Evolutionary conservation across 1,140 invertebrate species (phyloP).

Genomic region (Agraylea sexmaculata): DNA sequence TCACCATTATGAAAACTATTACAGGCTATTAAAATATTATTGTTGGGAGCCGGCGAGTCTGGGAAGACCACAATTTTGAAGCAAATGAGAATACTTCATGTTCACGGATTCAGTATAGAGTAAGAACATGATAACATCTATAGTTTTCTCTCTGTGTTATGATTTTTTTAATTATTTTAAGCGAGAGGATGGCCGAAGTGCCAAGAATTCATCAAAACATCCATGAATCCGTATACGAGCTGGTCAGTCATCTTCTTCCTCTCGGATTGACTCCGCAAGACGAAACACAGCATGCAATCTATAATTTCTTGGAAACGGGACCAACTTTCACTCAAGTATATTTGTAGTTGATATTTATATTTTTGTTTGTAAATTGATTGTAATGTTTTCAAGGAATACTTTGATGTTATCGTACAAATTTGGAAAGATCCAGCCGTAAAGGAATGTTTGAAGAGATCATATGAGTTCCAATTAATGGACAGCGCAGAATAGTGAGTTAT

Average conservation of each 20-base stretch:
- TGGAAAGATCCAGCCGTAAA: slow-evolving; percentile 58
- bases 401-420: slow-evolving; percentile 45
- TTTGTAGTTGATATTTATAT: background rate
- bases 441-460: slow-evolving; percentile 56
- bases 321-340: slow-evolving; percentile 14
- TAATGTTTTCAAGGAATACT: slow-evolving; percentile 49
- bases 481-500: slow-evolving; percentile 65
- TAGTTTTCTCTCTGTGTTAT: background rate
- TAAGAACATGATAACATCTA: slow-evolving; percentile 25
- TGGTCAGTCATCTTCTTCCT: slow-evolving; percentile 8
- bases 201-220: slow-evolving; percentile 16
- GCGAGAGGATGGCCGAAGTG: slow-evolving; percentile 14
- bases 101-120: slow-evolving; percentile 55
- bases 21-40: slow-evolving; percentile 50
- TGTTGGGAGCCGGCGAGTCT: slow-evolving; percentile 55
- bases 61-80: slow-evolving; percentile 73
- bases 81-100: slow-evolving; percentile 71
- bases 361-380: background rate
- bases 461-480: slow-evolving; percentile 70
- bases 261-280: slow-evolving; percentile 6
- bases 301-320: slow-evolving; percentile 9
- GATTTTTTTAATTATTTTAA: background rate
- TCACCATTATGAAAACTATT: slow-evolving; percentile 10
- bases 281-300: slow-evolving; percentile 6
- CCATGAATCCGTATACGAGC: slow-evolving; percentile 14